phyloP scores from a whole-genome alignment of 2,797 vertebrate genomes.

The Phaenicophaeus curvirostris region DNA sequence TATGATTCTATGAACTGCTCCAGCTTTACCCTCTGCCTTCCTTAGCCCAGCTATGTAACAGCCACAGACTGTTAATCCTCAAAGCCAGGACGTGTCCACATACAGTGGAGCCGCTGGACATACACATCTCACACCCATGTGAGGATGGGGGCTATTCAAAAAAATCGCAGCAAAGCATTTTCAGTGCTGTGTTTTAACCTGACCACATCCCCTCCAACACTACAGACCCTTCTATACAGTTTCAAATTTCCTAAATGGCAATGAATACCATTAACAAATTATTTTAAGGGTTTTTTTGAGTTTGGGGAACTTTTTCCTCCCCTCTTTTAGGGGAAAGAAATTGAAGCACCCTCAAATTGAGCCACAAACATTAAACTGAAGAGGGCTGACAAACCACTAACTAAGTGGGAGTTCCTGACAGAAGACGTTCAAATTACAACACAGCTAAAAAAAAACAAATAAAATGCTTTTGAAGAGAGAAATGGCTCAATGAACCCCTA shows the following conservation, averaged over 20 bases:
- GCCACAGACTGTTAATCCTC: neutral
- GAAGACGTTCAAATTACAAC: neutral
- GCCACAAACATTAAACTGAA: neutral
- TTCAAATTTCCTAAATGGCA: neutral
- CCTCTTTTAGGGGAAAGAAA: neutral
- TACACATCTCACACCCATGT: neutral
- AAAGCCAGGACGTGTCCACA: neutral
- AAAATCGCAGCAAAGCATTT: neutral
- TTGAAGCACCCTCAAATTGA: neutral
- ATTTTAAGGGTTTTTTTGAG: neutral
- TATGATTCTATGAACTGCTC: too few relatives aligned
- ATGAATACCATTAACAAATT: neutral
- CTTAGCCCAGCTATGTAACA: neutral
- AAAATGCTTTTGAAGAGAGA: neutral
- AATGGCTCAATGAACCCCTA: neutral
- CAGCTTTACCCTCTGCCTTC: neutral
- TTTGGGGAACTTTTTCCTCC: neutral
- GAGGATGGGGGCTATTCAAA: neutral
- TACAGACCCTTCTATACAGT: neutral
- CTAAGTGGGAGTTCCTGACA: neutral
- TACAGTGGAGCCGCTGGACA: neutral
- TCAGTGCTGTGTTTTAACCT: neutral
- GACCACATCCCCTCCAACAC: neutral
- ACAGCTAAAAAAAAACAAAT: neutral
- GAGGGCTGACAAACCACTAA: neutral